These are phyloP conservation scores for Ciconia nigra DNA, from an alignment of 2,797 vertebrate genomes.

Conservation along the genomic window DNA sequence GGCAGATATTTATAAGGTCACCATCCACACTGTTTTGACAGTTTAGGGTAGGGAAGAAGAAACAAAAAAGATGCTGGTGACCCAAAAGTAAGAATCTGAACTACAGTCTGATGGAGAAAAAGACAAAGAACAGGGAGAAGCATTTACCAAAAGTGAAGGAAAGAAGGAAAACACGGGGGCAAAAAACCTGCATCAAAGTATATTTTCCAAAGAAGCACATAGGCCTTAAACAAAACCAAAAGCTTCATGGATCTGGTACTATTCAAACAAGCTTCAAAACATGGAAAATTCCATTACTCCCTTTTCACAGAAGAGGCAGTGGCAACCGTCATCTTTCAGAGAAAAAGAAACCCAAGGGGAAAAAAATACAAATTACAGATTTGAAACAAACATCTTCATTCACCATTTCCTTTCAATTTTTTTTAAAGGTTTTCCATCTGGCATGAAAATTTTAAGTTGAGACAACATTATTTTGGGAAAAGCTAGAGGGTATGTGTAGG, in stretches of 20 bases:
- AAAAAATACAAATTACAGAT: neutral
- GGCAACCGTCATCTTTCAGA: neutral
- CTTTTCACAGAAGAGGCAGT: neutral
- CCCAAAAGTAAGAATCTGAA: neutral
- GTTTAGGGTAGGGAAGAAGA: neutral
- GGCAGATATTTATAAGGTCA: neutral
- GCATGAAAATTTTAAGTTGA: neutral
- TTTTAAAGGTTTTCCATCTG: neutral
- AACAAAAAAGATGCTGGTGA: neutral
- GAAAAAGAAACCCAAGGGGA: neutral
- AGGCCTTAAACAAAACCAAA: neutral
- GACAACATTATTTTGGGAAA: constrained; percentile 23
- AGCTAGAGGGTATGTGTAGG: neutral
- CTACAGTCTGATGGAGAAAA: neutral
- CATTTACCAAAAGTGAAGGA: neutral
- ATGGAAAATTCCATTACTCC: constrained; percentile 1
- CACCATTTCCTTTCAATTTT: neutral
- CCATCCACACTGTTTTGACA: neutral
- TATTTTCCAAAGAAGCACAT: neutral
- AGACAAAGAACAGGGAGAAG: neutral
- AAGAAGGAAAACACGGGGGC: neutral
- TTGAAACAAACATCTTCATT: constrained; percentile 17
- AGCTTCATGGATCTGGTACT: neutral
- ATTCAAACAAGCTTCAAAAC: neutral
- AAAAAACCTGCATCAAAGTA: neutral